These are phyloP conservation scores for Ophion ellenae DNA, from an alignment of 2,888 invertebrate genomes.

Conservation along the genomic window DNA sequence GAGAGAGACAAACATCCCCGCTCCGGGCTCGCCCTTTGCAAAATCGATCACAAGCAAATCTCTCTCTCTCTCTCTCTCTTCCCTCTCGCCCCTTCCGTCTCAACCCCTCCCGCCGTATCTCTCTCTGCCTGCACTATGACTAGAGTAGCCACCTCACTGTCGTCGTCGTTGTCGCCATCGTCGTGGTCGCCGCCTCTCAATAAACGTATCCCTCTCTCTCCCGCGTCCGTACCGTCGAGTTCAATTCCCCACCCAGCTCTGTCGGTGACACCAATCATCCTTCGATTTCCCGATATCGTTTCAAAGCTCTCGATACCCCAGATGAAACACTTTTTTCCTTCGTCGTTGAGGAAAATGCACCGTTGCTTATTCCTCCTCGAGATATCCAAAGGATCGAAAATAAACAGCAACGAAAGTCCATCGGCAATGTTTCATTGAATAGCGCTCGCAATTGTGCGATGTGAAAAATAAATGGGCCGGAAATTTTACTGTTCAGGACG, in stretches of 20 bases:
- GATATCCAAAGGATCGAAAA: not conserved
- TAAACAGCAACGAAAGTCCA: not conserved
- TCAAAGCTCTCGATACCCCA: conserved; percentile 20
- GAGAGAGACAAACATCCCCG: conserved; percentile 47
- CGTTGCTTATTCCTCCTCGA: not conserved
- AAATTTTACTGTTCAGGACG: no score
- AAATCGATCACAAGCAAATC: conserved; percentile 62
- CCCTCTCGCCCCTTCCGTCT: conserved; percentile 2
- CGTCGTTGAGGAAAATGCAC: not conserved
- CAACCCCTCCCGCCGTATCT: conserved; percentile 29
- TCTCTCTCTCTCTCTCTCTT: conserved; percentile 29
- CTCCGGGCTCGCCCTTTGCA: conserved; percentile 63
- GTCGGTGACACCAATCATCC: conserved; percentile 58
- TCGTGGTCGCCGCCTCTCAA: conserved; percentile 43
- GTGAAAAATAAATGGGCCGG: no score
- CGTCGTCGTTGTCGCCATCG: conserved; percentile 29
- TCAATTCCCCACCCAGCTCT: conserved; percentile 31
- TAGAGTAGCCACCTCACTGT: conserved; percentile 46
- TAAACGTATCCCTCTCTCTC: conserved; percentile 36
- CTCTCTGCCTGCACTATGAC: conserved; percentile 15
- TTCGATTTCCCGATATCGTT: conserved; percentile 47
- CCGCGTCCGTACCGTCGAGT: not conserved
- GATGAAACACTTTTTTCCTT: conserved; percentile 9
- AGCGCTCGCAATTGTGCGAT: no score
- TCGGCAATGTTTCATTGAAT: no score